Evolutionary conservation across 2,113 vertebrate genomes (phyloP), one percentile per base, ranked within the genome.

Genomic region (Onychostoma macrolepis): DNA sequence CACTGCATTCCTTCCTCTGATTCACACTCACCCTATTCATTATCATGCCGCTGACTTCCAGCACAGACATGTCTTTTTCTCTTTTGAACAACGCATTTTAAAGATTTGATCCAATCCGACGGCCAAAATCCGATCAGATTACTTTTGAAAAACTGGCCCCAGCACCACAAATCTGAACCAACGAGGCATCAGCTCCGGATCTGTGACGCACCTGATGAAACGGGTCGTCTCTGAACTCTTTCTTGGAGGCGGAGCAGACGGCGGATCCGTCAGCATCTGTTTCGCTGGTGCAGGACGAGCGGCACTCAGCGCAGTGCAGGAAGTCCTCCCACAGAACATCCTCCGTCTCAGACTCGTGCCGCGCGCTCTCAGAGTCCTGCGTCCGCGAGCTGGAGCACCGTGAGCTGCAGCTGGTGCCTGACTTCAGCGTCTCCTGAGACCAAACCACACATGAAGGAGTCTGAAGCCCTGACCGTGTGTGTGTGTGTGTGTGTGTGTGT

Each of bases 281-380:
- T 94, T 99, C 98, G 41, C 97, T 99, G 87, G 92, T 96, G 90
- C 97, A 98, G 86, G 98, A 99, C 0, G 98, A 99, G 78, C 95
- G 95, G 91, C 97, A 99, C 93, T 99, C 98, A 0, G 98, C 97
- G 85, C 97, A 98, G 93, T 99, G 98, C 80, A 99, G 93, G 86
- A 99, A 96, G 90, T 99, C 98, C 87, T 99, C 98, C 98, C 98
- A 99, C 85, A 99, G 94, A 43, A 99, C 92, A 90, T 99, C 98
- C 91, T 99, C 98, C 0, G 98, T 99, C 94, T 99, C 98, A 0
- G 98, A 99, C 92, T 98, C 98, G 0, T 97, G 98, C 36, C 98
- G 95, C 0, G 96, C 93, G 88, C 97, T 99, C 93, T 99, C 98
- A 0, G 97, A 99, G 94, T 99, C 98, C 78, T 96, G 97, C 80